phyloP scores from a whole-genome alignment of 2,797 vertebrate species.

The Diplodus puntazzo region DNA sequence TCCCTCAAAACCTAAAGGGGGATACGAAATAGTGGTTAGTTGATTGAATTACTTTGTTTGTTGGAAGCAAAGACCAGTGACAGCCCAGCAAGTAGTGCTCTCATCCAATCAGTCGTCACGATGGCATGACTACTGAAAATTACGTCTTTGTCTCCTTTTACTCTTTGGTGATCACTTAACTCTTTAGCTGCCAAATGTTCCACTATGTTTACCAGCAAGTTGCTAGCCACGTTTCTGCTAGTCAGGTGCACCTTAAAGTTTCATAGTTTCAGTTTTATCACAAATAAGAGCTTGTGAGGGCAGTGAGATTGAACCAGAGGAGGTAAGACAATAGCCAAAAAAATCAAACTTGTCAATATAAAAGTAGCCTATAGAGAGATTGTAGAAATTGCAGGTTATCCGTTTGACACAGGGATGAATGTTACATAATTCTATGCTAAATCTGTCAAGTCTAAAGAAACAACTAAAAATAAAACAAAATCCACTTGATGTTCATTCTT shows the following conservation, averaged over 20 bases:
- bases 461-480: background rate
- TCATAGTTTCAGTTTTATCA: too few species aligned
- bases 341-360: too few species aligned
- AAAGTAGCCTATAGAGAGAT: too few species aligned
- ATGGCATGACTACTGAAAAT: background rate
- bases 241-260: background rate
- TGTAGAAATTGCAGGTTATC: too few species aligned
- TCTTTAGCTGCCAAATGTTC: background rate
- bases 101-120: too few species aligned
- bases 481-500: background rate
- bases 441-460: background rate
- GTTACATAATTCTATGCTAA: background rate
- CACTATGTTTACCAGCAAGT: background rate
- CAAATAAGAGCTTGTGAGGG: background rate
- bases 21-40: background rate
- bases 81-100: too few species aligned
- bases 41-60: too few species aligned
- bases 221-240: background rate
- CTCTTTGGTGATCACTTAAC: background rate
- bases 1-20: slow-evolving; percentile 86
- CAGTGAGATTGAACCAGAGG: too few species aligned
- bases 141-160: background rate
- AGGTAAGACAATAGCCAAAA: too few species aligned
- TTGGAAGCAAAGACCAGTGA: too few species aligned
- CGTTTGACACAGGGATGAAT: background rate